phyloP scores from a whole-genome alignment of 2,888 invertebrate species.

The Nomada goodeniana region DNA sequence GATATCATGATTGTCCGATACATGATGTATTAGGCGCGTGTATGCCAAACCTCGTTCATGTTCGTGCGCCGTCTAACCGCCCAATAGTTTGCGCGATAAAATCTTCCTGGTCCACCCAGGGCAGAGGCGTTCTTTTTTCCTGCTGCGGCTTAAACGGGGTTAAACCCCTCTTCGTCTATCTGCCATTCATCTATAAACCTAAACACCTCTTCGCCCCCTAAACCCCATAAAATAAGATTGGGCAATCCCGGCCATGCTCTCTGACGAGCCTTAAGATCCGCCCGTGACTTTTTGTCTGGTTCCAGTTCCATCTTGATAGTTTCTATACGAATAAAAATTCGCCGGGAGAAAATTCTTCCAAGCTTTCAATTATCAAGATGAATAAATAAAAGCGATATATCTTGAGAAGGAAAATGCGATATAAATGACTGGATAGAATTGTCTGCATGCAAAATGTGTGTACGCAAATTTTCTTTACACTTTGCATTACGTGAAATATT shows the following conservation, averaged over 20 bases:
- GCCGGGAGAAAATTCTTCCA: not conserved
- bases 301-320: not conserved
- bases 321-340: not conserved
- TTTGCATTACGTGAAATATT: too few species aligned
- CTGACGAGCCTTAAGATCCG: not conserved
- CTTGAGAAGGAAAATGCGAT: too few species aligned
- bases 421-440: too few species aligned
- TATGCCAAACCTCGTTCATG: conserved; percentile 59
- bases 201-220: conserved; percentile 64
- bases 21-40: conserved; percentile 18
- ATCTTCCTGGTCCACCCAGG: conserved; percentile 73
- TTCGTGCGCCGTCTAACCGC: conserved; percentile 66
- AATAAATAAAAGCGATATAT: not conserved
- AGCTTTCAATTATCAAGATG: not conserved
- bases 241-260: conserved; percentile 42
- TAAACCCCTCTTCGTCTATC: conserved; percentile 65
- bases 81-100: conserved; percentile 72
- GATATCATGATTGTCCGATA: conserved; percentile 20
- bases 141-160: conserved; percentile 55
- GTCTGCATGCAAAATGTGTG: too few species aligned
- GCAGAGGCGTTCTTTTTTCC: conserved; percentile 63
- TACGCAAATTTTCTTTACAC: too few species aligned
- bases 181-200: conserved; percentile 65
- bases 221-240: conserved; percentile 63
- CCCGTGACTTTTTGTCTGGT: conserved; percentile 5